These are phyloP conservation scores for Campoplex capitator DNA, from an alignment of 2,888 invertebrate species.

Conservation along the genomic window DNA sequence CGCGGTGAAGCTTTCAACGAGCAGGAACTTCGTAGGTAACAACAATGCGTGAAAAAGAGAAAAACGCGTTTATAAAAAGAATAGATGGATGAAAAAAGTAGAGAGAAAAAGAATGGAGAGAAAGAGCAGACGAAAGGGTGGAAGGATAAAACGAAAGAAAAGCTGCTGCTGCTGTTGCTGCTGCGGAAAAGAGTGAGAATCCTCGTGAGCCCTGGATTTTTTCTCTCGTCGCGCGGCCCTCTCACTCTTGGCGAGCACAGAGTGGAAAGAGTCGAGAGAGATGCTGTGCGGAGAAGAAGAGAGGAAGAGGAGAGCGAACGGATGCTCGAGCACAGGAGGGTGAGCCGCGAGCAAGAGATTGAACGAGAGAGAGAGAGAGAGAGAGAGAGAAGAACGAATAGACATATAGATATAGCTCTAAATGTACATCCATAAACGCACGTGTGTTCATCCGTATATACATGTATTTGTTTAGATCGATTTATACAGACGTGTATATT, in stretches of 20 bases:
- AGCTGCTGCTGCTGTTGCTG: slow-evolving; percentile 5
- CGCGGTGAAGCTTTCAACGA: not conserved
- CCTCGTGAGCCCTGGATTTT: slow-evolving; percentile 17
- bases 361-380: slow-evolving; percentile 48
- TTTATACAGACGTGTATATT: slow-evolving; percentile 21
- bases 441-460: not conserved
- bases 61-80: not conserved
- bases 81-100: not conserved
- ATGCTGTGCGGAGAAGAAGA: slow-evolving; percentile 33
- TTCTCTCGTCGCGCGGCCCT: slow-evolving; percentile 50
- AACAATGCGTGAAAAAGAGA: slow-evolving; percentile 6
- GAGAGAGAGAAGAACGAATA: slow-evolving; percentile 5
- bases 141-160: slow-evolving; percentile 52
- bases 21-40: not conserved
- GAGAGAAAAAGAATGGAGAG: slow-evolving; percentile 45
- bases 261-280: slow-evolving; percentile 37
- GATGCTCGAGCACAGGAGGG: slow-evolving; percentile 59
- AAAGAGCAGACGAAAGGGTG: slow-evolving; percentile 1
- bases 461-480: not conserved
- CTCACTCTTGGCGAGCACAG: slow-evolving; percentile 35
- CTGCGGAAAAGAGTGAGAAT: slow-evolving; percentile 30
- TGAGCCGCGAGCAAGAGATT: slow-evolving; percentile 61
- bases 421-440: not conserved
- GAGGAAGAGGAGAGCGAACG: slow-evolving; percentile 26
- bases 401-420: slow-evolving; percentile 4